Evolutionary conservation across 2,888 invertebrate species (phyloP), one percentile per base, ranked within the genome.

Genomic region (Leucozona laternaria): DNA sequence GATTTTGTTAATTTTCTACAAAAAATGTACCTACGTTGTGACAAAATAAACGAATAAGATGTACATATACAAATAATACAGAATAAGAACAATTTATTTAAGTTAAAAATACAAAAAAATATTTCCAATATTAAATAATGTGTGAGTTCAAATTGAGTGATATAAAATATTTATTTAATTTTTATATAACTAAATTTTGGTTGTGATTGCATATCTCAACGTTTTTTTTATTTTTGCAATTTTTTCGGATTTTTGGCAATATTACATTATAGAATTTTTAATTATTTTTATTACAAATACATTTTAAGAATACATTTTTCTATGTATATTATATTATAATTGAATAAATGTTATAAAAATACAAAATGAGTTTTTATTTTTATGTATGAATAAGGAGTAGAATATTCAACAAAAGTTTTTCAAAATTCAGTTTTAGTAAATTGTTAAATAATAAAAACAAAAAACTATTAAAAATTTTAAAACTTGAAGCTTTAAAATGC

Each of bases 71-170:
- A n/a, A 37, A 28, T n/a, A n/a, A 71, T 15, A 15, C 5, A 13
- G 11, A 37, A 37, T 64, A 50, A 20, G 31, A 62, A 45, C 2
- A 64, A 25, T 28, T 28, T 28, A 62, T 62, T 62, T 62, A 43
- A 50, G 40, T 15, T n/a, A 31, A 55, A 15, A 55, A 15, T 53
- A 31, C 22, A 17, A 53, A 34, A 37, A 40, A 45, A n/a, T 11
- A 58, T 34, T 20, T 20, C 5, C 2, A 15, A 34, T 37, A 57
- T 22, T 50, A 6, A 22, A 22, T 10, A 50, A 25, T 53, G 60
- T 43, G 53, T 57, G 62, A 80, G 58, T 85, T 79, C 72, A 77
- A 85, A 77, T 68, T 77, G 77, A 72, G 85, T 85, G 85, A 85
- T 85, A 85, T 72, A 60, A 72, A 80, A 77, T 22, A 62, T 68